Evolutionary conservation across 2,888 invertebrate genomes (phyloP).

Genomic region (Xestoiulus laeticollis): DNA sequence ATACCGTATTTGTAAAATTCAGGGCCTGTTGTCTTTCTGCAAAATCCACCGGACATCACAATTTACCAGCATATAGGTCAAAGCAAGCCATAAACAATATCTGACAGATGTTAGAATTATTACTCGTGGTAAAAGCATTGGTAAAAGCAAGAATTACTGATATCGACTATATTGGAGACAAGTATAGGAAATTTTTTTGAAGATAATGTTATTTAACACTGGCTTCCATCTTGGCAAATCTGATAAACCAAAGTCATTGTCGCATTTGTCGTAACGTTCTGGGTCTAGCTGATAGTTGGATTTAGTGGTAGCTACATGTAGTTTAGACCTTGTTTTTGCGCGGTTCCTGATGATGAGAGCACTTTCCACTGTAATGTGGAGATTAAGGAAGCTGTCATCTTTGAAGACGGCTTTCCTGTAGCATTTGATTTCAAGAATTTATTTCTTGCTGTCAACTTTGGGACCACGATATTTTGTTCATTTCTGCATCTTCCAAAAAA

Average conservation of each 20-base stretch:
- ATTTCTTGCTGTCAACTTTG: not conserved
- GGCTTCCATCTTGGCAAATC: not conserved
- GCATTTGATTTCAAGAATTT: not conserved
- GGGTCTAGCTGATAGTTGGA: not conserved
- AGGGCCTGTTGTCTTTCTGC: too few species aligned
- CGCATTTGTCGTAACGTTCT: not conserved
- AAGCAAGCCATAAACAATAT: too few species aligned
- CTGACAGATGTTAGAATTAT: too few species aligned
- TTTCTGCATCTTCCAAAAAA: not conserved
- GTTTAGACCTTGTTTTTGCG: not conserved
- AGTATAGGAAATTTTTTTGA: not conserved
- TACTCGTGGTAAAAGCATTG: too few species aligned
- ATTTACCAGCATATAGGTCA: too few species aligned
- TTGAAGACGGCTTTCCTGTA: not conserved
- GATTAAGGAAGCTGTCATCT: not conserved
- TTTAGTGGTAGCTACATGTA: too few species aligned
- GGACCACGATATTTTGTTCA: not conserved
- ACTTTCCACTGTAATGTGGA: not conserved
- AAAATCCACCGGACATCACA: too few species aligned
- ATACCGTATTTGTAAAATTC: too few species aligned
- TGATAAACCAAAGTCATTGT: not conserved
- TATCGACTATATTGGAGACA: not conserved
- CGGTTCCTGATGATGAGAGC: not conserved
- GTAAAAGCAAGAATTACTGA: too few species aligned
- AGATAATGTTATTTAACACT: not conserved